Base-by-base conservation (phyloP, 2,888 invertebrate genomes). In the Glyphotaelius pellucidus region DNA sequence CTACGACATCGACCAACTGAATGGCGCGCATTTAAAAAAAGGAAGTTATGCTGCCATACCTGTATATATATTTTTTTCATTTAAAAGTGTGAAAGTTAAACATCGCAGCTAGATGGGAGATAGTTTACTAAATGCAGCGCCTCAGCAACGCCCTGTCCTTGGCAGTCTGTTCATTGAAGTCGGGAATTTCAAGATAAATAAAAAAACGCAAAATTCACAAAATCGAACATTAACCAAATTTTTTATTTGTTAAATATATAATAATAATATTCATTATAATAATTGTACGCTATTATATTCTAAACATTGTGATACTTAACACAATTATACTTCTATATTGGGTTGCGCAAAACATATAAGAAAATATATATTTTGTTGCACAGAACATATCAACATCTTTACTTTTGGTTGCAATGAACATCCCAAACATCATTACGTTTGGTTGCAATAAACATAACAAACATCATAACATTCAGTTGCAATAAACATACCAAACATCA, bases 171-270 rank as follows among this genome's bases (percentile, higher is more conserved):
- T 25, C n/a, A 7, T 25, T 67, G 67, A 67, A 25, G 25, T 25
- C 9, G n/a, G n/a, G 25, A n/a, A n/a, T 67, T 67, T 67, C 52
- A 67, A 67, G n/a, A 67, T 25, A 47, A 81, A 35, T 35, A 83
- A 83, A 83, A n/a, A 83, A 19, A 83, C 35, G n/a, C 35, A 25
- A 25, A 35, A 25, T 35, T 83, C 83, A 83, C 83, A 83, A 83
- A n/a, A 38, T 83, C 25, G 83, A 83, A 38, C 83, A 83, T 35
- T 83, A 83, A 35, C 83, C 83, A 83, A 83, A 83, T 83, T 83
- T 83, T 83, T 83, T 83, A 83, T 83, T 83, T 83, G 83, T 83
- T 32, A 83, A 83, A 83, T 83, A 35, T 19, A 83, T 83, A 83
- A 83, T 83, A 67, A 83, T 83, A 83, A 83, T 83, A 83, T 67